Base-by-base conservation (phyloP, 2,797 vertebrate genomes). In the Acanthis flammea region DNA sequence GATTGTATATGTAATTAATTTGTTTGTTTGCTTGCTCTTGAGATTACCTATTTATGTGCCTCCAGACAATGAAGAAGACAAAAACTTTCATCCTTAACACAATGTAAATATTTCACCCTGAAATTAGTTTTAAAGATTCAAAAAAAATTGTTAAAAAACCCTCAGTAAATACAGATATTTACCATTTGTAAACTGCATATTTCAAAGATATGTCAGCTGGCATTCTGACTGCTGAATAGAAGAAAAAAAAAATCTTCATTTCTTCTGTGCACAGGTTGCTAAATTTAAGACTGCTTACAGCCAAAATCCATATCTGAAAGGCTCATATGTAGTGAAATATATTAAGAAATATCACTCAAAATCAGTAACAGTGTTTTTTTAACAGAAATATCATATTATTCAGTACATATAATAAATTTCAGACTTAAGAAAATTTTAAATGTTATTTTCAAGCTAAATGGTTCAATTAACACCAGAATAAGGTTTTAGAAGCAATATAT, bases 131-230 rank as follows among this genome's bases (percentile, higher is more conserved):
- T 23, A 76, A 76, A 62, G 60, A 58, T 63, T 31, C 6, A 15
- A 0, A 50, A 35, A 31, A 47, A 24, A 0, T 3, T 41, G 35
- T 55, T 42, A 19, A 27, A 82, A 87, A 85, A 10, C 1, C 2
- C 5, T 62, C 21, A 14, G 2, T 58, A 67, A 44, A 76, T 80
- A 22, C 7, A 71, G 18, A 30, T 2, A 39, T 39, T 82, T 82
- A 5, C 6, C 37, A 2, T 58, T 54, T 6, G 1, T 37, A 80
- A 88, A 54, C 3, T 19, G 3, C 8, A 27, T 33, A 6, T 68
- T 92, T 88, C 45, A 83, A 63, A 62, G 14, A 57, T 30, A 4
- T 14, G 8, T 35, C 4, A 6, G 6, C 14, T 91, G 13, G 6
- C 19, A 24, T 10, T 77, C 45, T 57, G 10, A 73, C 76, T 71